These are phyloP conservation scores for Bursaphelenchus okinawaensis DNA, from an alignment of 2,888 invertebrate genomes.

Conservation along the genomic window DNA sequence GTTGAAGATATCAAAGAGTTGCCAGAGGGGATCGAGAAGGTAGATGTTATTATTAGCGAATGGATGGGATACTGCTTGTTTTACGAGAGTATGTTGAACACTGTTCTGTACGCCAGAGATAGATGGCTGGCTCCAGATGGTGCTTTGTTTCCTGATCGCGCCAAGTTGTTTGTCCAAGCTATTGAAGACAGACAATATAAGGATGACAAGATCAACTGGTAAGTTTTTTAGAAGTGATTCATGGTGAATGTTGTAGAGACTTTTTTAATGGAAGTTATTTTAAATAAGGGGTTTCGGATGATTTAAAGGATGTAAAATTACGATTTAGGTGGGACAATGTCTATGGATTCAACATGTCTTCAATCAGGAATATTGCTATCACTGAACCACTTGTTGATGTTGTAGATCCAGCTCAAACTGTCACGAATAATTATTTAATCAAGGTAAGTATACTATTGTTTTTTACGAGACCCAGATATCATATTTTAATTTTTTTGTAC, in stretches of 20 bases:
- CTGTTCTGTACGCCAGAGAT: constrained; percentile 92
- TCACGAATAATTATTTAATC: constrained; percentile 84
- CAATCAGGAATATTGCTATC: constrained; percentile 92
- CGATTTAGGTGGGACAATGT: constrained; percentile 86
- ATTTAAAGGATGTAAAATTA: neutral
- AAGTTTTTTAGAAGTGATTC: constrained; percentile 32
- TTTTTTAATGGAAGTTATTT: neutral
- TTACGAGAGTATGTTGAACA: constrained; percentile 99
- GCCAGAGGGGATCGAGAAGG: constrained; percentile 75
- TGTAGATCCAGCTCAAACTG: constrained; percentile 96
- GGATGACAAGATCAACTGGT: constrained; percentile 97
- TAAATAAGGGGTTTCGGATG: constrained; percentile 3
- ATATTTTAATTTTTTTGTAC: too few species aligned
- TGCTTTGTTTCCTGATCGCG: constrained; percentile 83
- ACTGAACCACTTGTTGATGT: constrained; percentile 97
- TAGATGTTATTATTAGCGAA: constrained; percentile 79
- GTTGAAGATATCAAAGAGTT: constrained; percentile 81
- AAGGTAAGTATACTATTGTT: constrained; percentile 64
- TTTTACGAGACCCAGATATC: too few species aligned
- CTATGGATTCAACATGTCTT: constrained; percentile 99
- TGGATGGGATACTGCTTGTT: constrained; percentile 85
- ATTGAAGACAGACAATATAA: constrained; percentile 92
- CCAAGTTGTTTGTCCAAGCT: constrained; percentile 82
- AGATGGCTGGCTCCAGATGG: constrained; percentile 82
- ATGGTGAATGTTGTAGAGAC: neutral